Evolutionary conservation across 2,797 vertebrate genomes (phyloP).

Genomic region (Apodemus agrarius): DNA sequence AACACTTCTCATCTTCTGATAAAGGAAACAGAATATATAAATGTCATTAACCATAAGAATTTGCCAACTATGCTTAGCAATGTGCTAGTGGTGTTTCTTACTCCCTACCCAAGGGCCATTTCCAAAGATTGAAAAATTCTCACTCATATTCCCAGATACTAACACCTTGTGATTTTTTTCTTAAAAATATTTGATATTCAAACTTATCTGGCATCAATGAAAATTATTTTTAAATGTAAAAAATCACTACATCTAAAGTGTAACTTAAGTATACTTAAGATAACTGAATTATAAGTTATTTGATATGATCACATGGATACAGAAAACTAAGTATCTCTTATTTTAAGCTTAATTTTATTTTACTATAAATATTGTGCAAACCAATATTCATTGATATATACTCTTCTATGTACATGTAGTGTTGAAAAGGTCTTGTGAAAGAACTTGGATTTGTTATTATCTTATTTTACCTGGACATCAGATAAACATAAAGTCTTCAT

Average conservation of each 20-base stretch:
- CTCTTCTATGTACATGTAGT: neutral
- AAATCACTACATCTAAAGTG: neutral
- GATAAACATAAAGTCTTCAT: conserved; percentile 11
- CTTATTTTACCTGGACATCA: conserved; percentile 1
- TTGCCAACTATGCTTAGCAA: neutral
- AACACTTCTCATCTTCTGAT: neutral
- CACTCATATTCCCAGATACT: neutral
- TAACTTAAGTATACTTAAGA: neutral
- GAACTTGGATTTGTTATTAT: neutral
- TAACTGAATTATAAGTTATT: neutral
- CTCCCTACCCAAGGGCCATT: neutral
- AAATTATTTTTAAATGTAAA: neutral
- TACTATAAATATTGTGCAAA: neutral
- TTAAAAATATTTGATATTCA: neutral
- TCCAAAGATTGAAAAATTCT: neutral
- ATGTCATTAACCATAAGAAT: neutral
- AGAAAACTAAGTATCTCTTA: conserved; percentile 23
- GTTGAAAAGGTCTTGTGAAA: neutral
- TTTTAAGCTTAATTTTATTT: neutral
- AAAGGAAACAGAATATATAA: neutral
- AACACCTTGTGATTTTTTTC: neutral
- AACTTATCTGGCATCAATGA: neutral
- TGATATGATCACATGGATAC: neutral
- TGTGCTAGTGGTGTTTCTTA: neutral
- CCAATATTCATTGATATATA: neutral